Conservation (phyloP, 1,140 invertebrate genomes). For the Sarcophaga peregrina region DNA sequence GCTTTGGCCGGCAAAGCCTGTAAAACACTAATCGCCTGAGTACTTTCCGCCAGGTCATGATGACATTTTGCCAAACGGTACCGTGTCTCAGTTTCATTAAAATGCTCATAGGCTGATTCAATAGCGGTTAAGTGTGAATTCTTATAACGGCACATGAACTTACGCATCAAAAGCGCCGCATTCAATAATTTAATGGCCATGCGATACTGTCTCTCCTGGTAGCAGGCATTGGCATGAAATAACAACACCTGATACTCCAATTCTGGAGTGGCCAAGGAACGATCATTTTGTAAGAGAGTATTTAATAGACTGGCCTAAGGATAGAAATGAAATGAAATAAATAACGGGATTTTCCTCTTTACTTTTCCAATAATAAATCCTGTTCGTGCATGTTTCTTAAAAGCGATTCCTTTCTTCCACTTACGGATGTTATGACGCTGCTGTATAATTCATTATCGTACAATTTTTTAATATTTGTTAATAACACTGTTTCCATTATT, state of each 20-base stretch:
- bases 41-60: conserved; percentile 72
- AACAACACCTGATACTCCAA: conserved; percentile 59
- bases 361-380: background rate
- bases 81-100: conserved; percentile 75
- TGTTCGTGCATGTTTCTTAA: background rate
- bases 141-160: conserved; percentile 54
- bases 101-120: conserved; percentile 63
- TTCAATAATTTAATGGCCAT: conserved; percentile 51
- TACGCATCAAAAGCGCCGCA: conserved; percentile 51
- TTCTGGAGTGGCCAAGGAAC: conserved; percentile 55
- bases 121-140: conserved; percentile 51
- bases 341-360: too few relatives aligned
- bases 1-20: conserved; percentile 78
- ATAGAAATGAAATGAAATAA: background rate
- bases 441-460: conserved; percentile 61
- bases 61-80: conserved; percentile 78
- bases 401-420: conserved; percentile 6
- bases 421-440: conserved; percentile 57
- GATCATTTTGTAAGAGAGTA: conserved; percentile 58
- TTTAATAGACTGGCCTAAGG: conserved; percentile 55
- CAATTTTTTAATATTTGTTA: conserved; percentile 58
- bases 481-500: conserved; percentile 58
- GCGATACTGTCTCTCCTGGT: conserved; percentile 52
- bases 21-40: conserved; percentile 74
- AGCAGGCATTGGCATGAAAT: conserved; percentile 53